phyloP scores from a whole-genome alignment of 2,888 invertebrate genomes.

The Sycophila texana region DNA sequence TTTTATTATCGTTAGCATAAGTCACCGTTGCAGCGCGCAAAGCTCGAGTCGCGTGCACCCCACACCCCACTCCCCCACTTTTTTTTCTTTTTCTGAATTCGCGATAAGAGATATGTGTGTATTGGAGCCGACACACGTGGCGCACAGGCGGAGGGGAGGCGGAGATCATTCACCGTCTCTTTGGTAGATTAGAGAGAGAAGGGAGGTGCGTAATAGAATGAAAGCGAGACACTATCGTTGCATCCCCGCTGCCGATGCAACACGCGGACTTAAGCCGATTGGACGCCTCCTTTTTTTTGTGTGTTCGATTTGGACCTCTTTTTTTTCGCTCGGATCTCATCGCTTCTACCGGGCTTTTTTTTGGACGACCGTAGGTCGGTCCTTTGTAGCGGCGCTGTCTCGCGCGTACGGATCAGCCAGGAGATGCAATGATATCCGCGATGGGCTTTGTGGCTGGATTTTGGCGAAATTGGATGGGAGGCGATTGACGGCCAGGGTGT shows the following conservation, averaged over 20 bases:
- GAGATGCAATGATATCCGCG: too few species aligned
- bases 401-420: too few species aligned
- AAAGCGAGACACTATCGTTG: slow-evolving; percentile 36
- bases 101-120: slow-evolving; percentile 64
- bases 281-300: slow-evolving; percentile 5
- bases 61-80: neutral
- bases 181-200: slow-evolving; percentile 40
- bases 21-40: slow-evolving; percentile 26
- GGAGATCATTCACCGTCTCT: neutral
- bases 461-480: too few species aligned
- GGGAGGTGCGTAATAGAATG: slow-evolving; percentile 45
- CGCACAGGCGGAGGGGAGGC: neutral
- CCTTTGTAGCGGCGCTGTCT: slow-evolving; percentile 14
- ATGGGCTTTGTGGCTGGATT: too few species aligned
- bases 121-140: slow-evolving; percentile 59
- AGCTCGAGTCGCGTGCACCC: slow-evolving; percentile 10
- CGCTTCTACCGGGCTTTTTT: neutral
- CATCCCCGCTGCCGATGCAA: slow-evolving; percentile 23
- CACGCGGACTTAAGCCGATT: slow-evolving; percentile 49
- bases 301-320: neutral
- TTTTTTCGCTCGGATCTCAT: slow-evolving; percentile 1
- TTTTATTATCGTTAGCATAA: slow-evolving; percentile 57
- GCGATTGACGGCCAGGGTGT: too few species aligned
- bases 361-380: neutral
- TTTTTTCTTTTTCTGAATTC: slow-evolving; percentile 18